Percentiles rank a stretch among this genome's conserved stretches.
Conservation (phyloP, 2,797 vertebrate genomes). For the Halcyon chelicuti region DNA sequence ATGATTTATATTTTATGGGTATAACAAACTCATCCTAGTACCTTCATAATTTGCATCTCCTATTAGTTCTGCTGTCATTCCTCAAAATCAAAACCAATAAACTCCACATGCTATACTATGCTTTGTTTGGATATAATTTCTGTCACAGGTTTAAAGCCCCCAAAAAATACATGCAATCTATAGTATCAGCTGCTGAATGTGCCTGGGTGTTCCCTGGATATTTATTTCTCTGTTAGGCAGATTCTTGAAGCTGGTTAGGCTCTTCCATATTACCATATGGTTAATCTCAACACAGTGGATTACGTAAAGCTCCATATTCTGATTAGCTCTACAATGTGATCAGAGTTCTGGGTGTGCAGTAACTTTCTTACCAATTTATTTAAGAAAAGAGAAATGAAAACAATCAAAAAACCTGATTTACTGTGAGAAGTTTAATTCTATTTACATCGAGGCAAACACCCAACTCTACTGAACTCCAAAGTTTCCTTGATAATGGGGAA, state of each 20-base stretch:
- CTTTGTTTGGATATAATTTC: background rate
- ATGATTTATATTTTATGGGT: background rate
- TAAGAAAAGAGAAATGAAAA: too few species aligned
- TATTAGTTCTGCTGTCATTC: background rate
- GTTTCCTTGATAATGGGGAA: background rate
- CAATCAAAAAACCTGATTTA: too few species aligned
- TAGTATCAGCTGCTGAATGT: background rate
- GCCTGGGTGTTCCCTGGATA: background rate
- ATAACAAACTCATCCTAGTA: background rate
- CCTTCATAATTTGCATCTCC: background rate
- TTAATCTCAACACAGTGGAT: background rate
- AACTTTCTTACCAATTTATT: background rate
- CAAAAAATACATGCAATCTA: background rate
- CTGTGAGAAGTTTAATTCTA: background rate
- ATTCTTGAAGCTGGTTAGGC: background rate
- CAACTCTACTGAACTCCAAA: background rate
- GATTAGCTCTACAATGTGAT: background rate
- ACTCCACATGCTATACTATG: accelerated
- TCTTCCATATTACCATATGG: background rate
- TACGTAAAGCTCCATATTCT: background rate
- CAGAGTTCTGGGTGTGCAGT: background rate
- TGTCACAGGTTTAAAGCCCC: background rate
- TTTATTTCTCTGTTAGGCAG: background rate
- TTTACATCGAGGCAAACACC: background rate
- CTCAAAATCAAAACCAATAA: background rate